phyloP scores from a whole-genome alignment of 2,888 invertebrate genomes.

The Chloroclysta siterata region DNA sequence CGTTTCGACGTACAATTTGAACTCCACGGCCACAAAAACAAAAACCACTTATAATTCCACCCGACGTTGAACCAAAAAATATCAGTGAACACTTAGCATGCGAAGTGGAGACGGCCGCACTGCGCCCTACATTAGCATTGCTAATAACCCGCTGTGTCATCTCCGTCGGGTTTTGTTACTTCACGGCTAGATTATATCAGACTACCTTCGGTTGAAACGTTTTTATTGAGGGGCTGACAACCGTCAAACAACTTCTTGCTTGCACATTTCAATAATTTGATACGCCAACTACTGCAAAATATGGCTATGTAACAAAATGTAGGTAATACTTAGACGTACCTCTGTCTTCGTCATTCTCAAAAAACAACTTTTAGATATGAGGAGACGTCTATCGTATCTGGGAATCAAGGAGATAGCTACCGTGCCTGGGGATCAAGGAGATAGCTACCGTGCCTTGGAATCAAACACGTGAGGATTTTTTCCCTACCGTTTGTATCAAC shows the following conservation, averaged over 20 bases:
- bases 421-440: no score
- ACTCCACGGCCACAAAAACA: not conserved
- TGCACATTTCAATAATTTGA: no score
- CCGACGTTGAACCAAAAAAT: constrained; percentile 44
- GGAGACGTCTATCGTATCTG: no score
- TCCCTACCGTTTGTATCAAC: not conserved
- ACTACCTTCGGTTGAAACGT: not conserved
- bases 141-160: constrained; percentile 60
- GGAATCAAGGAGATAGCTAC: no score
- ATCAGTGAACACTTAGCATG: constrained; percentile 57
- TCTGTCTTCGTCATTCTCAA: no score
- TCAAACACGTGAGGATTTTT: not conserved
- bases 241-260: no score
- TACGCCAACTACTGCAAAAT: no score
- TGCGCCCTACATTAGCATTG: constrained; percentile 67
- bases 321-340: no score
- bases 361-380: no score
- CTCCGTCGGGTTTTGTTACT: constrained; percentile 44
- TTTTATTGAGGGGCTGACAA: not conserved
- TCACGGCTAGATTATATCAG: constrained; percentile 24
- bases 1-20: not conserved
- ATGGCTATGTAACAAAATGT: no score
- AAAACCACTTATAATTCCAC: constrained; percentile 22
- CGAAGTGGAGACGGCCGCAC: constrained; percentile 42
- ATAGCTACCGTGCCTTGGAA: no score